Evolutionary conservation across 2,797 vertebrate genomes (phyloP).

Genomic region (Neopelma chrysocephalum): DNA sequence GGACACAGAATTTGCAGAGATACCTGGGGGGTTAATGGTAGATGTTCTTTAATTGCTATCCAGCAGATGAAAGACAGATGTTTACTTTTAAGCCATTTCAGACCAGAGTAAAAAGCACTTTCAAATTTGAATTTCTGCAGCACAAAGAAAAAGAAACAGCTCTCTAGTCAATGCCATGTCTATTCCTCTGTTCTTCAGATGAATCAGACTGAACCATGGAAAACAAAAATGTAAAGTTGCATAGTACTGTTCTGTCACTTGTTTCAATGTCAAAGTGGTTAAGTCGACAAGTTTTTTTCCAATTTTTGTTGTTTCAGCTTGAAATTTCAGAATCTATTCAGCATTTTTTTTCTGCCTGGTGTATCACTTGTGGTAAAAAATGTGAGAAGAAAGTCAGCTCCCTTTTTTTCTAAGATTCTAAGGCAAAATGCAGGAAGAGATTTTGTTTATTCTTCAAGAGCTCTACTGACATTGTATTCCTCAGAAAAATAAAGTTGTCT

Average conservation of each 20-base stretch:
- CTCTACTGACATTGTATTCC: neutral
- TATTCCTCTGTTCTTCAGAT: neutral
- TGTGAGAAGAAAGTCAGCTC: neutral
- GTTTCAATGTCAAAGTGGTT: neutral
- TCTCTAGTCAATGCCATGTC: neutral
- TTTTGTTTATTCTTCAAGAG: neutral
- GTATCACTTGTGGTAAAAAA: neutral
- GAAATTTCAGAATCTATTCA: neutral
- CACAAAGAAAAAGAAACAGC: neutral
- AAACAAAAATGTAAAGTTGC: neutral
- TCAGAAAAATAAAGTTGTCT: neutral
- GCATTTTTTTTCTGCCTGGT: neutral
- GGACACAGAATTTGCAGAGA: neutral
- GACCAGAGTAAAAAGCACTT: neutral
- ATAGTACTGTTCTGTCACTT: neutral
- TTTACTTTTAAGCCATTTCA: constrained; percentile 47
- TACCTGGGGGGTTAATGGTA: neutral
- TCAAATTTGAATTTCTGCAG: neutral
- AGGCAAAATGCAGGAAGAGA: neutral
- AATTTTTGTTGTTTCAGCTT: neutral
- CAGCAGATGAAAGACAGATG: constrained; percentile 49
- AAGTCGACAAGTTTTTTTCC: neutral
- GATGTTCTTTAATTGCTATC: constrained; percentile 26
- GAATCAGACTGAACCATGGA: neutral
- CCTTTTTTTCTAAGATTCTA: neutral